phyloP scores from a whole-genome alignment of 2,888 invertebrate genomes.

The Cryptophagus acutangulus region DNA sequence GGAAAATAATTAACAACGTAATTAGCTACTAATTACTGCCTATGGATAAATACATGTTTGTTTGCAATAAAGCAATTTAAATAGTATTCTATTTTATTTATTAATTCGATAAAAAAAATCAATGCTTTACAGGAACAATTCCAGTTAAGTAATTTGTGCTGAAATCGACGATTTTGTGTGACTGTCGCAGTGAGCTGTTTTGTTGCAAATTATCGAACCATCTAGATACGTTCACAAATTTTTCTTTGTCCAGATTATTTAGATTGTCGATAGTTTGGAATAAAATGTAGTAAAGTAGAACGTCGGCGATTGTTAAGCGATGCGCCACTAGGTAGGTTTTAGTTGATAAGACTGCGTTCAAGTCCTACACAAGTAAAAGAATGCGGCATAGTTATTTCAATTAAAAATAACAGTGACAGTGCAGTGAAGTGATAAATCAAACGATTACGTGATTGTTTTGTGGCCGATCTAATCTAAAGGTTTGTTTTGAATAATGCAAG shows the following conservation, averaged over 20 bases:
- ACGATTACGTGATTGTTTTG: no score
- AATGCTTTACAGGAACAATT: slow-evolving; percentile 35
- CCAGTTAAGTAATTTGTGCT: slow-evolving; percentile 41
- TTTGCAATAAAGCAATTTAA: no score
- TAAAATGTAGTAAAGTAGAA: slow-evolving; percentile 64
- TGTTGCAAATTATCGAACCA: slow-evolving; percentile 77
- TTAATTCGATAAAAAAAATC: no score
- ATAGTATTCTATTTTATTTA: no score
- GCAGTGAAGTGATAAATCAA: no score
- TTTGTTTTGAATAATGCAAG: slow-evolving; percentile 1
- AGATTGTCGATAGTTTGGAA: slow-evolving; percentile 64
- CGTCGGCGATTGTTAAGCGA: slow-evolving; percentile 61
- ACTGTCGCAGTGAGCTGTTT: slow-evolving; percentile 57
- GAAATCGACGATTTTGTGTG: slow-evolving; percentile 50
- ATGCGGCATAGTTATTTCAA: slow-evolving; percentile 2
- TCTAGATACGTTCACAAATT: slow-evolving; percentile 64
- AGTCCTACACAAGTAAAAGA: slow-evolving; percentile 46
- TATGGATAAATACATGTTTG: no score
- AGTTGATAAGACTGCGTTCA: slow-evolving; percentile 52
- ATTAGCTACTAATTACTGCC: no score
- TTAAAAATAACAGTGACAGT: no score
- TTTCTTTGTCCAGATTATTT: slow-evolving; percentile 62
- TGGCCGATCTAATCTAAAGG: no score
- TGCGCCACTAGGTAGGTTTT: slow-evolving; percentile 57
- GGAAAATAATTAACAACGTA: slow-evolving; percentile 8